phyloP scores from a whole-genome alignment of 2,888 invertebrate species.

The Thera britannica region DNA sequence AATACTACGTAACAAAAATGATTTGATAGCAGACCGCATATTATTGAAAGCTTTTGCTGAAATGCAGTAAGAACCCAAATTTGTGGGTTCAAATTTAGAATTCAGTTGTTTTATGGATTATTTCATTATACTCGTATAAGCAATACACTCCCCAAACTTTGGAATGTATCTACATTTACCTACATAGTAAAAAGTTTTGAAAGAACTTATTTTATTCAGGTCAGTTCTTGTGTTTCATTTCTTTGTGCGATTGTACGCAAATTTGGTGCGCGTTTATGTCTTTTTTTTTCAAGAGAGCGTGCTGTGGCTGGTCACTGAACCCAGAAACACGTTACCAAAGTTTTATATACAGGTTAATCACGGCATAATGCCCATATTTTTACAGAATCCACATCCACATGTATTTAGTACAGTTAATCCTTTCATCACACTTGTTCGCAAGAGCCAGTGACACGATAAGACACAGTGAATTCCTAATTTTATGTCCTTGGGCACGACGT shows the following conservation, averaged over 20 bases:
- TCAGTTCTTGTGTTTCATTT: conserved; percentile 32
- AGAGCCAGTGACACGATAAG: no score
- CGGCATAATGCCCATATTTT: not conserved
- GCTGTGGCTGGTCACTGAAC: conserved; percentile 45
- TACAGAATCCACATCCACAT: no score
- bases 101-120: no score
- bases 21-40: not conserved
- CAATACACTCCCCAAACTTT: no score
- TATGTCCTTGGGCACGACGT: no score
- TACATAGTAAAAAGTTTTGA: no score
- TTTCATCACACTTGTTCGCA: no score
- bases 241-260: conserved; percentile 41
- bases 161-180: no score
- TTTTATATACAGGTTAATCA: conserved; percentile 14
- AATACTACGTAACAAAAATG: not conserved
- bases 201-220: conserved; percentile 17
- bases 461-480: no score
- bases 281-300: conserved; percentile 41
- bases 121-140: no score
- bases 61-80: not conserved
- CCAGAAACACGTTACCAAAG: conserved; percentile 31
- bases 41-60: not conserved
- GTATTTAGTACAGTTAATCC: no score
- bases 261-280: conserved; percentile 43
- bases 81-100: no score